Evolutionary conservation across 2,888 invertebrate genomes (phyloP).

Genomic region (Temnothorax unifasciatus): DNA sequence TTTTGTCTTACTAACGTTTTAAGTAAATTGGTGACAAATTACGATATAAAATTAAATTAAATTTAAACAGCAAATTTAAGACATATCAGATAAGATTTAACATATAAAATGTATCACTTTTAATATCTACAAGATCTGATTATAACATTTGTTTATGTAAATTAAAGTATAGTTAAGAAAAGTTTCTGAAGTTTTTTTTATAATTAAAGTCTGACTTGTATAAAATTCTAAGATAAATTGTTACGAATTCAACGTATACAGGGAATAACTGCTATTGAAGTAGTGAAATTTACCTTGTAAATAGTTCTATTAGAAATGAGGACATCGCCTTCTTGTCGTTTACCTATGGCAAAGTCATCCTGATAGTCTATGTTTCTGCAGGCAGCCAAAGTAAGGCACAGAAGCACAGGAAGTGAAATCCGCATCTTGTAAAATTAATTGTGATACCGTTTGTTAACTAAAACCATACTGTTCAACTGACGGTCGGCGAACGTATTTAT

Average conservation of each 20-base stretch:
- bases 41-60: neutral
- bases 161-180: neutral
- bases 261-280: neutral
- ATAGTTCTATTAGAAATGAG: constrained; percentile 65
- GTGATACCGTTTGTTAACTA: neutral
- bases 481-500: constrained; percentile 60
- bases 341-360: constrained; percentile 68
- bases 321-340: constrained; percentile 67
- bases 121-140: neutral
- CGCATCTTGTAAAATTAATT: constrained; percentile 57
- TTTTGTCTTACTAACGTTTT: neutral
- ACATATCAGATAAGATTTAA: neutral
- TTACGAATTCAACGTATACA: neutral
- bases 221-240: neutral
- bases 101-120: neutral
- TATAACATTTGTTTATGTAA: neutral
- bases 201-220: neutral
- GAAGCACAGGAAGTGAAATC: constrained; percentile 46
- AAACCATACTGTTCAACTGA: constrained; percentile 35
- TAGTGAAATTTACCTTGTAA: constrained; percentile 67
- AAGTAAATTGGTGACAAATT: neutral
- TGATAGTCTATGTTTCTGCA: constrained; percentile 44
- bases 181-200: neutral
- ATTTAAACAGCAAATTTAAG: neutral
- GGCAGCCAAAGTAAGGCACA: constrained; percentile 71